Evolutionary conservation across 1,140 invertebrate genomes (phyloP).

Genomic region (Scaptodrosophila lebanonensis): DNA sequence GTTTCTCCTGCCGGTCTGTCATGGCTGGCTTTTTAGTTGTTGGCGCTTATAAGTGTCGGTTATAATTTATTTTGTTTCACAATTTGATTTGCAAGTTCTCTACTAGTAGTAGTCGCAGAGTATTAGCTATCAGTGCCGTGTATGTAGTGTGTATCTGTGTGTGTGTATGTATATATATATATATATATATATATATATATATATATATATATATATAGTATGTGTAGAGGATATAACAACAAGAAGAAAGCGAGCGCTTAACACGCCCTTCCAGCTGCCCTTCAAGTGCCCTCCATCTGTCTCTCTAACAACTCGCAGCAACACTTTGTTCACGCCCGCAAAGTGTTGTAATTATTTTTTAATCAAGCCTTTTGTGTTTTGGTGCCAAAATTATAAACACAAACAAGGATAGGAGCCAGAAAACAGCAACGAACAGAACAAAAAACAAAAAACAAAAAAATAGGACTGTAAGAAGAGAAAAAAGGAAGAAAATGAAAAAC

Average conservation of each 20-base stretch:
- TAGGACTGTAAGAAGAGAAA: conserved; percentile 13
- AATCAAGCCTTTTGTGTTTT: conserved; percentile 36
- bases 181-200: no score
- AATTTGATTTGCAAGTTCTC: not conserved
- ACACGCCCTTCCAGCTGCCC: not conserved
- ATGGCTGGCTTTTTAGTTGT: no score
- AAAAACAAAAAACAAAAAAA: conserved; percentile 15
- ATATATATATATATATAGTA: no score
- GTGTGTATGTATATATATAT: no score
- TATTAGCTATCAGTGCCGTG: no score
- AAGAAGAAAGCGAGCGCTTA: no score
- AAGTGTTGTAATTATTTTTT: conserved; percentile 58
- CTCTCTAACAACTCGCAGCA: no score
- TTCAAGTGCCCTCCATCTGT: no score
- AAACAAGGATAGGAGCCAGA: conserved; percentile 1
- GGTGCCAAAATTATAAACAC: conserved; percentile 1
- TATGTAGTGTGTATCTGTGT: no score
- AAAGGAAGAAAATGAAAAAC: conserved; percentile 19
- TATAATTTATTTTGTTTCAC: not conserved
- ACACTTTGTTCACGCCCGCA: no score
- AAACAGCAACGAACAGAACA: conserved; percentile 1
- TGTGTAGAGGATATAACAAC: no score
- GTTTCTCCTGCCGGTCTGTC: conserved; percentile 19
- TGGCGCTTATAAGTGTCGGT: not conserved
- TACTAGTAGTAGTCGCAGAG: not conserved